Conservation (phyloP, 1,140 invertebrate species). For the Sesamia nonagrioides region DNA sequence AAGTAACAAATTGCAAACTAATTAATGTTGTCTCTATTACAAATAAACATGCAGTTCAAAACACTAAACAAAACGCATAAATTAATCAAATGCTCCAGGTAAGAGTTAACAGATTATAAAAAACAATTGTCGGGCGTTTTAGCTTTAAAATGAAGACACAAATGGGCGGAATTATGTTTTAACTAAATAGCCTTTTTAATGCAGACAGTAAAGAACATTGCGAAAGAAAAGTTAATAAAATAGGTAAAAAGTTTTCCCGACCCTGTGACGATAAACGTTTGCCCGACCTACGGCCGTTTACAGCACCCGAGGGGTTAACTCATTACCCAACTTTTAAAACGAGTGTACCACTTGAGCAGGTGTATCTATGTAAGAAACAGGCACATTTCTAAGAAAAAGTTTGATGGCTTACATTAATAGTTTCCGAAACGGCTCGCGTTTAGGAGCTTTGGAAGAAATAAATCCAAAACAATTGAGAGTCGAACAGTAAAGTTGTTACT, state of each 20-base stretch:
- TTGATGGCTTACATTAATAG: slow-evolving; percentile 44
- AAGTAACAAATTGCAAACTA: neutral
- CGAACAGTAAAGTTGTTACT: slow-evolving; percentile 51
- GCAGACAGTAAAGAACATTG: slow-evolving; percentile 39
- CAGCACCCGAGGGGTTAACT: slow-evolving; percentile 44
- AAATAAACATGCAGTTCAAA: slow-evolving; percentile 10
- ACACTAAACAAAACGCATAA: slow-evolving; percentile 1
- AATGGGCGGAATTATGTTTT: slow-evolving; percentile 20
- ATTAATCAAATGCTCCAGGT: slow-evolving; percentile 25
- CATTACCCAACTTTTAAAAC: slow-evolving; percentile 47
- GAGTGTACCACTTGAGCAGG: slow-evolving; percentile 14
- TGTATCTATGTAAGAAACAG: too few relatives aligned
- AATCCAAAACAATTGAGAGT: slow-evolving; percentile 54
- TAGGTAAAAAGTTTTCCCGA: slow-evolving; percentile 44
- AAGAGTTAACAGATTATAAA: slow-evolving; percentile 33
- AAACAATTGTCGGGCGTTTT: slow-evolving; percentile 5
- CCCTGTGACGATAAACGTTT: slow-evolving; percentile 36
- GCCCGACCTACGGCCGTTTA: slow-evolving; percentile 27
- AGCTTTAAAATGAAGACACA: slow-evolving; percentile 16
- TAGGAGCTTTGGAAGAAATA: slow-evolving; percentile 43
- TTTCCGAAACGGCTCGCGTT: slow-evolving; percentile 45
- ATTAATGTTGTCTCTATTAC: neutral
- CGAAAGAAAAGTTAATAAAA: slow-evolving; percentile 43
- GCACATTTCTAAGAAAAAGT: slow-evolving; percentile 12
- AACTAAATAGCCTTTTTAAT: slow-evolving; percentile 46